These are phyloP conservation scores for Pangasius larnaudii DNA, from an alignment of 2,797 vertebrate species.

Conservation along the genomic window DNA sequence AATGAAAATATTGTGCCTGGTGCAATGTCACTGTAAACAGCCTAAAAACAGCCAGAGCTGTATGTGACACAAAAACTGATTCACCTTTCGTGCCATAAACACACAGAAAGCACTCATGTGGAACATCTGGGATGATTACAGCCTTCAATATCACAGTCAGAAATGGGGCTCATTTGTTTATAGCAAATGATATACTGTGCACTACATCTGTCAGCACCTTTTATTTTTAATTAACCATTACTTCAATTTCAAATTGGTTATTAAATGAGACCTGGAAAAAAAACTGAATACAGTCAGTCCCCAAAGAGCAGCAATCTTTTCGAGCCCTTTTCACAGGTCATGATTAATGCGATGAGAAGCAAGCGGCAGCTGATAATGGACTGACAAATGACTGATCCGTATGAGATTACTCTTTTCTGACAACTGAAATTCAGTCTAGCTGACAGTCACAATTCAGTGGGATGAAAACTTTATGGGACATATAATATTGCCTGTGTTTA, in stretches of 20 bases:
- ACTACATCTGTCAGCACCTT: background rate
- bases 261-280: background rate
- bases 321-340: conserved; percentile 12
- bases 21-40: conserved; percentile 1
- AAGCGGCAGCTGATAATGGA: conserved; percentile 6
- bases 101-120: background rate
- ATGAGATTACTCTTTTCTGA: background rate
- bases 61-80: background rate
- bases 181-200: background rate
- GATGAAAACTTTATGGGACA: background rate
- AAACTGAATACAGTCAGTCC: background rate
- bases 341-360: conserved; percentile 18
- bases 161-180: background rate
- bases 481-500: background rate
- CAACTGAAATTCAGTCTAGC: background rate
- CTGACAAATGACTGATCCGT: background rate
- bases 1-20: background rate
- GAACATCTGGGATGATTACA: background rate
- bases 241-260: background rate
- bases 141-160: background rate
- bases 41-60: background rate
- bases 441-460: background rate
- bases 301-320: background rate
- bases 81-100: background rate
- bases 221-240: background rate